A percentile compares a stretch with the other conserved stretches of the same genome.
Conservation (phyloP, 2,888 invertebrate species). For the Cheilosia vernalis region DNA sequence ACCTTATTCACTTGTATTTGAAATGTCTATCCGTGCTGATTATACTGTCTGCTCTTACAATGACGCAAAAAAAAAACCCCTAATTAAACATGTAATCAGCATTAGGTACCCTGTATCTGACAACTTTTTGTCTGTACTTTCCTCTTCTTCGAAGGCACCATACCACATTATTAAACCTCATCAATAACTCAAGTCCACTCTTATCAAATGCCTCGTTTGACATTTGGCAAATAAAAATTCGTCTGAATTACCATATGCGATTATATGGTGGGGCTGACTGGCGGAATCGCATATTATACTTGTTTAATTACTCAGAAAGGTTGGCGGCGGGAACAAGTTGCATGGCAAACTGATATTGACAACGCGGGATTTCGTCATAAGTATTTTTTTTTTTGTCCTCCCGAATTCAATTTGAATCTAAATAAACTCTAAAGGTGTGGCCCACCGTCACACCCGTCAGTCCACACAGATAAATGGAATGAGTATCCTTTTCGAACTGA, state of each 20-base stretch:
- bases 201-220: background rate
- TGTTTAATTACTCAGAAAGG: constrained; percentile 11
- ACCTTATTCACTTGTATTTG: no score
- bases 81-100: no score
- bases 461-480: no score
- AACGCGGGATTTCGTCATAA: background rate
- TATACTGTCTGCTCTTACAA: no score
- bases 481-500: no score
- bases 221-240: background rate
- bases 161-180: background rate
- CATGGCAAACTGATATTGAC: constrained; percentile 15
- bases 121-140: no score
- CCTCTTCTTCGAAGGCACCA: no score
- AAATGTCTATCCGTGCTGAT: no score
- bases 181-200: background rate
- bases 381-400: background rate
- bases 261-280: no score
- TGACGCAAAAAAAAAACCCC: no score
- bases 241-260: background rate
- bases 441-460: no score
- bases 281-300: background rate
- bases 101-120: no score
- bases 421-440: background rate
- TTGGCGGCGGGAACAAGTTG: constrained; percentile 2
- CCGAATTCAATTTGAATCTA: background rate